Conservation (phyloP, 2,888 invertebrate species). For the Seira sanloemensis region DNA sequence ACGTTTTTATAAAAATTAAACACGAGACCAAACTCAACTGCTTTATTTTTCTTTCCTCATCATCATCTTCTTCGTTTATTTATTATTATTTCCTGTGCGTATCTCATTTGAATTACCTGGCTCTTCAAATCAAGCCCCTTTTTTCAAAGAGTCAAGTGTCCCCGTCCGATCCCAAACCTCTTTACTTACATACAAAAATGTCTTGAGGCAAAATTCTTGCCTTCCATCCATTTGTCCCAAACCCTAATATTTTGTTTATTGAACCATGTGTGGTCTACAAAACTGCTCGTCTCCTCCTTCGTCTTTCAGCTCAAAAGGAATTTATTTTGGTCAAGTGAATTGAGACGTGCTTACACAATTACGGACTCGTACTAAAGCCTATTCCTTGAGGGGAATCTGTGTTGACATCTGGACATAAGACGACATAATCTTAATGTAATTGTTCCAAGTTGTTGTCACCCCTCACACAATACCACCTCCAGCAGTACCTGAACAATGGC, state of each 20-base stretch:
- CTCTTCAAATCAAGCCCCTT: constrained; percentile 29
- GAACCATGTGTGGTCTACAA: constrained; percentile 45
- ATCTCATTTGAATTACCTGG: constrained; percentile 16
- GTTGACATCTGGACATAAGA: constrained; percentile 50
- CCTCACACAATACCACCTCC: constrained; percentile 40
- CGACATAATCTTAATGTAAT: constrained; percentile 48
- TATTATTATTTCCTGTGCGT: constrained; percentile 3
- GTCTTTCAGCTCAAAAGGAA: no score
- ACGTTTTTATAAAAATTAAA: constrained; percentile 30
- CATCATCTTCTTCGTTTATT: constrained; percentile 15
- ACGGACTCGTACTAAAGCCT: neutral
- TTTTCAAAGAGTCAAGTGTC: constrained; percentile 64
- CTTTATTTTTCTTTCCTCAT: constrained; percentile 25
- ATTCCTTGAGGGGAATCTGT: constrained; percentile 39
- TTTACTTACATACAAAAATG: neutral
- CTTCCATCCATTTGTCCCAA: neutral
- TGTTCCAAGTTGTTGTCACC: constrained; percentile 45
- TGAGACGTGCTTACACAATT: neutral
- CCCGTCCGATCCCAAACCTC: constrained; percentile 23
- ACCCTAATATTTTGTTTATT: constrained; percentile 45
- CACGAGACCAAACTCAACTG: no score
- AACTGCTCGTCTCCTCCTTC: no score
- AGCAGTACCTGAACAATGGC: no score
- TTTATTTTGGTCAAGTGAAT: constrained; percentile 48
- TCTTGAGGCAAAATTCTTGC: no score